Conservation (phyloP, 2,797 vertebrate species). For the Periophthalmus magnuspinnatus region DNA sequence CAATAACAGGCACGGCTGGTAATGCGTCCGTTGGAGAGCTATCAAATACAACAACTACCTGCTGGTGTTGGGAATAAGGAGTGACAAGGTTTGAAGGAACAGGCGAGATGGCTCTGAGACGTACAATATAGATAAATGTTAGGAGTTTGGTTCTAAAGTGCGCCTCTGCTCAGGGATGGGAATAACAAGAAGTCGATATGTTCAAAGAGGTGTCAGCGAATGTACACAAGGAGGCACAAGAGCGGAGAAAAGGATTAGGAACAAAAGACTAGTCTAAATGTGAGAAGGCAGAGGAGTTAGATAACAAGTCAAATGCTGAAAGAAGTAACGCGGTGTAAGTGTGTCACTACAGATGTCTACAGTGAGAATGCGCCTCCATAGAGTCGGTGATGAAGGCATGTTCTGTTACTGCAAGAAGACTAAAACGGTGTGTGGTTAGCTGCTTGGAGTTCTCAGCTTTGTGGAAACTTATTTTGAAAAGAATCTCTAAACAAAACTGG, state of each 20-base stretch:
- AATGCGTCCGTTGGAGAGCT: constrained; percentile 67
- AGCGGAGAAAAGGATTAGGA: constrained; percentile 47
- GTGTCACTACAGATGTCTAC: too few relatives aligned
- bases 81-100: constrained; percentile 47
- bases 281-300: neutral
- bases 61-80: constrained; percentile 58
- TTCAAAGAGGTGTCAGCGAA: constrained; percentile 40
- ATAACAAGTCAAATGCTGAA: neutral
- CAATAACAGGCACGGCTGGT: constrained; percentile 59
- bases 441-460: too few relatives aligned
- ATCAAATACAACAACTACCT: constrained; percentile 67
- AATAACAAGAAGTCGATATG: constrained; percentile 19
- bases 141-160: constrained; percentile 25
- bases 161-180: constrained; percentile 12
- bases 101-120: constrained; percentile 11
- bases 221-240: constrained; percentile 31
- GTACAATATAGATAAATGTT: constrained; percentile 26
- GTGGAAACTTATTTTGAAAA: too few relatives aligned
- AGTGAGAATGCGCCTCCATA: too few relatives aligned
- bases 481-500: too few relatives aligned
- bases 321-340: too few relatives aligned
- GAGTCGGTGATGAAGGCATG: too few relatives aligned
- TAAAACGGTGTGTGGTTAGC: too few relatives aligned
- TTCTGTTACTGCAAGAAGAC: too few relatives aligned
- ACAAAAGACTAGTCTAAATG: constrained; percentile 33